These are phyloP conservation scores for Aptenodytes forsteri DNA, from an alignment of 2,113 vertebrate genomes.

Conservation along the genomic window DNA sequence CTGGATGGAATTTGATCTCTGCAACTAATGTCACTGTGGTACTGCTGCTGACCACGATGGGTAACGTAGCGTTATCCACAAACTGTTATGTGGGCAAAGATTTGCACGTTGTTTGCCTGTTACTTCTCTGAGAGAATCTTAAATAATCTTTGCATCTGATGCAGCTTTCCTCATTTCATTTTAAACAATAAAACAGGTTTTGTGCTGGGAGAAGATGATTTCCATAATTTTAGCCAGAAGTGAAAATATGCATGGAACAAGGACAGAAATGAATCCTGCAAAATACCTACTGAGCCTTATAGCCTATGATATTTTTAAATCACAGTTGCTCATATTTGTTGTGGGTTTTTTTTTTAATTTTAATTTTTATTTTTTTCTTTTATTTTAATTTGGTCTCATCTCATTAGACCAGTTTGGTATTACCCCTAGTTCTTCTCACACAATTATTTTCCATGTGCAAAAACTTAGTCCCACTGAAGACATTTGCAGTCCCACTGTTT, in stretches of 20 bases:
- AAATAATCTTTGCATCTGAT: background rate
- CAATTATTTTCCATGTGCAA: background rate
- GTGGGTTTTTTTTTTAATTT: fast-evolving
- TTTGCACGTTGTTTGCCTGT: background rate
- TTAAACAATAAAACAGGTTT: background rate
- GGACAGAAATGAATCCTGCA: background rate
- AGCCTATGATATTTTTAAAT: background rate
- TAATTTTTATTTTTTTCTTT: background rate
- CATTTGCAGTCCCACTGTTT: background rate
- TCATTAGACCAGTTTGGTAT: background rate
- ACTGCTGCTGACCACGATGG: background rate
- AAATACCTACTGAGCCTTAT: background rate
- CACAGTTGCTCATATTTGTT: background rate
- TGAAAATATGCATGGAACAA: background rate
- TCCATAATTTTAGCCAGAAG: conserved; percentile 29
- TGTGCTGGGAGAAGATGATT: background rate
- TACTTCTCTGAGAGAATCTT: background rate
- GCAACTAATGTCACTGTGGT: background rate
- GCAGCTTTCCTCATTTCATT: background rate
- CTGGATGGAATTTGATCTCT: background rate
- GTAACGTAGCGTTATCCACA: fast-evolving
- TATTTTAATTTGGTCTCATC: background rate
- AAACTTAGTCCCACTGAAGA: background rate
- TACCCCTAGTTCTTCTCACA: background rate
- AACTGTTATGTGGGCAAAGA: background rate